Conservation (phyloP, 2,888 invertebrate species). For the Minunthozetes semirufus region DNA sequence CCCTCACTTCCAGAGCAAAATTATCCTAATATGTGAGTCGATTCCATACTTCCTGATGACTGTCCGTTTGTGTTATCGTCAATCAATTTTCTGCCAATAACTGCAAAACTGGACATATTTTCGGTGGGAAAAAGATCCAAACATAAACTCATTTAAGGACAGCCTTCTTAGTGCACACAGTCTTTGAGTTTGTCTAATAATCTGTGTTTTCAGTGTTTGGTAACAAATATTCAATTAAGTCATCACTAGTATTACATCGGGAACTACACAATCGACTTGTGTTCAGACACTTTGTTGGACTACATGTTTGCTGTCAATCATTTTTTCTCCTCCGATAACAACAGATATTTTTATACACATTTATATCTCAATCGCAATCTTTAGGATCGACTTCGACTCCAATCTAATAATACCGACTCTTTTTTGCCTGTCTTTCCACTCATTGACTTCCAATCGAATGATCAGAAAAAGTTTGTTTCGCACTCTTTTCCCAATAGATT, state of each 20-base stretch:
- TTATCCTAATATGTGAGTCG: neutral
- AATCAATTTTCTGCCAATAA: neutral
- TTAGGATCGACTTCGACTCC: no score
- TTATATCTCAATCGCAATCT: no score
- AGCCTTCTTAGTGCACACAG: neutral
- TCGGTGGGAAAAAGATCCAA: neutral
- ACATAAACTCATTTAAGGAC: neutral
- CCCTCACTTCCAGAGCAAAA: neutral
- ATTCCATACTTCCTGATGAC: neutral
- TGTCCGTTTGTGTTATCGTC: neutral
- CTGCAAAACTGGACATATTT: neutral
- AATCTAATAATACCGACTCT: no score
- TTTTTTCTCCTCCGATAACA: no score
- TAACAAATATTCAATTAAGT: neutral
- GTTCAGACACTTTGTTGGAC: neutral
- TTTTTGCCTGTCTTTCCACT: no score
- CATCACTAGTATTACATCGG: neutral
- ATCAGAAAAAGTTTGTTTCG: no score
- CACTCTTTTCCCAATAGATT: no score
- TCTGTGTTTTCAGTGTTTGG: neutral
- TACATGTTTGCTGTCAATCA: constrained; percentile 8
- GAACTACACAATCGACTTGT: neutral
- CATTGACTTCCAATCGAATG: no score
- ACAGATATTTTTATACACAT: no score
- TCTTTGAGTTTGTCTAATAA: neutral